A percentile compares a stretch with the other conserved stretches of the same genome.
These are phyloP conservation scores for Narcine bancroftii DNA, from an alignment of 2,113 vertebrate genomes.

Conservation along the genomic window DNA sequence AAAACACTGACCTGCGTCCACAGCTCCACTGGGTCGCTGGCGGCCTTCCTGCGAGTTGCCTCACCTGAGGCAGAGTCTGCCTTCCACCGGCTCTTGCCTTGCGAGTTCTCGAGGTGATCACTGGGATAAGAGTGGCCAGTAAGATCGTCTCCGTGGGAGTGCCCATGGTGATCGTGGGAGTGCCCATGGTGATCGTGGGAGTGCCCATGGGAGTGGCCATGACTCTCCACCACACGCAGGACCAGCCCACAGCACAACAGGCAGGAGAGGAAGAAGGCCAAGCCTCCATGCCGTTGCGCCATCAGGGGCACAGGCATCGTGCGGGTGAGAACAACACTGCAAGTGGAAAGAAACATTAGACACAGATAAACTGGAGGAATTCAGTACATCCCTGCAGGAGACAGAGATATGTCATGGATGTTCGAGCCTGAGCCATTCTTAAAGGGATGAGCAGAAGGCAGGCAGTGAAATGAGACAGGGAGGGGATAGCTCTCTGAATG, in stretches of 20 bases:
- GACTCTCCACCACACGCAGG: conserved; percentile 42
- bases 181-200: not conserved
- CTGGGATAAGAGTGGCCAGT: not conserved
- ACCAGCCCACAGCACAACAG: conserved; percentile 43
- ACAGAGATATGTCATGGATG: too few species aligned
- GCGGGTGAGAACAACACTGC: conserved; percentile 23
- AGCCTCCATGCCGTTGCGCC: not conserved
- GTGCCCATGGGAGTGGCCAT: conserved; percentile 47
- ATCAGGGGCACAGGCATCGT: not conserved
- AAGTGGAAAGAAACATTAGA: not conserved
- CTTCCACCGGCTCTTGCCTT: conserved; percentile 15
- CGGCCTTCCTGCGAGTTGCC: conserved; percentile 43
- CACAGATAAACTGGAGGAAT: too few species aligned
- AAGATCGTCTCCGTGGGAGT: conserved; percentile 40
- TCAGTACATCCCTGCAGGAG: too few species aligned
- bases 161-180: conserved; percentile 41
- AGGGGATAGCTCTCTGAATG: too few species aligned
- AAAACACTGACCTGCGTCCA: conserved; percentile 70
- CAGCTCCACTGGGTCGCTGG: conserved; percentile 61
- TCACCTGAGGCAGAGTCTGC: not conserved
- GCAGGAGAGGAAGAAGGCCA: conserved; percentile 43
- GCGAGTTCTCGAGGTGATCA: not conserved
- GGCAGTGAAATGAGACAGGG: too few species aligned
- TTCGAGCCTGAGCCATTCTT: too few species aligned
- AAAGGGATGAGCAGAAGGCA: too few species aligned